A percentile compares a stretch with the other conserved stretches of the same genome.
These are phyloP conservation scores for Hippocampus mohnikei DNA, from an alignment of 2,113 vertebrate genomes.

Conservation along the genomic window DNA sequence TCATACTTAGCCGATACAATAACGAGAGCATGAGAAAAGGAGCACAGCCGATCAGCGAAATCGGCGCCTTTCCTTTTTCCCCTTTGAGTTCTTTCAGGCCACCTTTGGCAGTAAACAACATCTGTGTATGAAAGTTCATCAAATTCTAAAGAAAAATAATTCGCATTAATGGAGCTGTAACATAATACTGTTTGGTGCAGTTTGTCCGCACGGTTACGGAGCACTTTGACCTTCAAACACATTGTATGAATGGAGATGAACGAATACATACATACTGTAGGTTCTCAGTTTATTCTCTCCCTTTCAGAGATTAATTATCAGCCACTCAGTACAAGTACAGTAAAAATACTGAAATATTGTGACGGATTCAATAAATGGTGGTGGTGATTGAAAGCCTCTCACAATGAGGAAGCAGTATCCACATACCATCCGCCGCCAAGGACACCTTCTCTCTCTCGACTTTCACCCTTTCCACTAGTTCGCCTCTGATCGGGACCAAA, in stretches of 20 bases:
- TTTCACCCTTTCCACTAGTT: constrained; percentile 30
- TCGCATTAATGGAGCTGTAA: not conserved
- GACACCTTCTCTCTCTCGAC: constrained; percentile 6
- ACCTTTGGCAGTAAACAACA: constrained; percentile 7
- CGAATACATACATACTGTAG: not conserved
- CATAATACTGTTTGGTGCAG: constrained; percentile 12
- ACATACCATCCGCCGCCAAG: not conserved
- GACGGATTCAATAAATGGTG: constrained; percentile 37
- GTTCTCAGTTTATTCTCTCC: too few relatives aligned
- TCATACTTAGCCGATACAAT: constrained; percentile 9
- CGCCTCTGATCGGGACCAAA: constrained; percentile 62
- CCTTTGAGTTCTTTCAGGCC: not conserved
- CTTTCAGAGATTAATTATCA: constrained; percentile 24
- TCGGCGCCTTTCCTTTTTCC: constrained; percentile 12
- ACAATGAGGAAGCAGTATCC: constrained; percentile 4
- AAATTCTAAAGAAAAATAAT: constrained; percentile 19
- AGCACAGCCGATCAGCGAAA: constrained; percentile 4
- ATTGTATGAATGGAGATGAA: constrained; percentile 10
- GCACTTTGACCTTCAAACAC: constrained; percentile 5
- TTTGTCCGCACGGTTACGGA: not conserved
- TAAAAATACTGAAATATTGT: constrained; percentile 12
- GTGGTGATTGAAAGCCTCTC: constrained; percentile 17
- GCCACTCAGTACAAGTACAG: constrained; percentile 22
- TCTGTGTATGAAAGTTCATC: constrained; percentile 16
- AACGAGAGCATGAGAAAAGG: constrained; percentile 10